Evolutionary conservation across 2,113 vertebrate genomes (phyloP).

Genomic region (Heterotis niloticus): DNA sequence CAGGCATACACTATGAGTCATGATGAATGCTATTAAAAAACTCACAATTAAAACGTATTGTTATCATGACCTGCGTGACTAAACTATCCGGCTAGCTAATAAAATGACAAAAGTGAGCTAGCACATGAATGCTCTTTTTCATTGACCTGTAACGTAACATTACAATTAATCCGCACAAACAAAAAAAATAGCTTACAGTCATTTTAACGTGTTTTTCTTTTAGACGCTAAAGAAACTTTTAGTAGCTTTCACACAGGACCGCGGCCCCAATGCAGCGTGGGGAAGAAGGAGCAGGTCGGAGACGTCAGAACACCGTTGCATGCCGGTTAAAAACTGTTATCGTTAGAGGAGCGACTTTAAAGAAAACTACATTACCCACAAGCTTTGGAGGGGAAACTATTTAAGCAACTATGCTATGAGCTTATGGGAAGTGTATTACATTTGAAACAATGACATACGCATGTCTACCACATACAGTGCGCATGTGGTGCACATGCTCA

Average conservation of each 20-base stretch:
- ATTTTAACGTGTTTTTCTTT: slow-evolving; percentile 39
- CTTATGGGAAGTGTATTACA: slow-evolving; percentile 53
- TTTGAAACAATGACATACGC: background rate
- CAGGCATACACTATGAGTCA: background rate
- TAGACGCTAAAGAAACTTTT: slow-evolving; percentile 22
- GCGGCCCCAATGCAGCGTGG: background rate
- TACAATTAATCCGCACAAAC: background rate
- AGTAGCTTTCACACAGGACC: background rate
- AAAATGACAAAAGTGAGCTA: background rate
- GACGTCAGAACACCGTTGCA: background rate
- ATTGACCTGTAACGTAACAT: background rate
- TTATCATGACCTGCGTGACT: background rate
- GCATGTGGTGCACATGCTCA: slow-evolving; percentile 10
- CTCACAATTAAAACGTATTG: background rate
- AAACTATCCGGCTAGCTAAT: background rate
- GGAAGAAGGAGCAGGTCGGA: too few relatives aligned
- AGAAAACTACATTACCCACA: slow-evolving; percentile 14
- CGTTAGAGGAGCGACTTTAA: background rate
- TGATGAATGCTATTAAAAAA: too few relatives aligned
- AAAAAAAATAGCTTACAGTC: slow-evolving; percentile 49
- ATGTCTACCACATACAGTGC: background rate
- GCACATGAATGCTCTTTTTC: background rate
- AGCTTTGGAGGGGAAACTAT: too few relatives aligned
- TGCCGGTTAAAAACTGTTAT: background rate
- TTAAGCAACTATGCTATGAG: background rate